A percentile compares a stretch with the other conserved stretches of the same genome.
Conservation (phyloP, 1,140 invertebrate genomes). For the Chlorops oryzae region DNA sequence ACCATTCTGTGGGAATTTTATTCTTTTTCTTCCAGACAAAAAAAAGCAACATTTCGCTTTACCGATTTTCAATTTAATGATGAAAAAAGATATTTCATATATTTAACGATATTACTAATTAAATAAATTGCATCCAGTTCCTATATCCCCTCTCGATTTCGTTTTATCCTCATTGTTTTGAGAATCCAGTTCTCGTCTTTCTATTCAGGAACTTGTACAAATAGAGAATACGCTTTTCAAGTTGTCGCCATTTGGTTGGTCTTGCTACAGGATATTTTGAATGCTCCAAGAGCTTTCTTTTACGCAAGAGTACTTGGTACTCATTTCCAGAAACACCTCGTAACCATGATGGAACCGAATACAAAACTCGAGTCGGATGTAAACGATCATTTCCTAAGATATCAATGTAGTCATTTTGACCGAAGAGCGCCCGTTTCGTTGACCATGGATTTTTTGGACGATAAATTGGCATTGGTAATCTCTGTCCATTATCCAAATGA, state of each 20-base stretch:
- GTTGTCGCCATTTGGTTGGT: slow-evolving; percentile 69
- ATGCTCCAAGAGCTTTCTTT: slow-evolving; percentile 58
- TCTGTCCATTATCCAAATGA: slow-evolving; percentile 50
- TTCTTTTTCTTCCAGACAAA: no score
- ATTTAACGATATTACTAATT: no score
- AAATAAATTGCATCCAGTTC: no score
- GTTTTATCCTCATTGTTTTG: slow-evolving; percentile 49
- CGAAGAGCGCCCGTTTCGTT: slow-evolving; percentile 73
- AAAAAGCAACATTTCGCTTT: no score
- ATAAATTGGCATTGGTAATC: slow-evolving; percentile 58
- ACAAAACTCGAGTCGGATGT: slow-evolving; percentile 75
- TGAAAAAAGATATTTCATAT: no score
- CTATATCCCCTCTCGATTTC: no score
- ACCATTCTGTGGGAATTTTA: no score
- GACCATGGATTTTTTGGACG: slow-evolving; percentile 68
- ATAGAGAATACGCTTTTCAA: slow-evolving; percentile 66
- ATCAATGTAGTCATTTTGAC: slow-evolving; percentile 96
- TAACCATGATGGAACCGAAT: slow-evolving; percentile 79
- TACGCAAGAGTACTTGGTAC: slow-evolving; percentile 68
- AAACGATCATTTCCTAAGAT: slow-evolving; percentile 78
- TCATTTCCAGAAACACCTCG: slow-evolving; percentile 83
- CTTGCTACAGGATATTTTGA: slow-evolving; percentile 55
- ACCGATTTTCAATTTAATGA: no score
- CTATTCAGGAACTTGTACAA: slow-evolving; percentile 71
- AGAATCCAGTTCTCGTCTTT: slow-evolving; percentile 66